Conservation (phyloP, 1,140 invertebrate species). For the Neuroterus valhalla region DNA sequence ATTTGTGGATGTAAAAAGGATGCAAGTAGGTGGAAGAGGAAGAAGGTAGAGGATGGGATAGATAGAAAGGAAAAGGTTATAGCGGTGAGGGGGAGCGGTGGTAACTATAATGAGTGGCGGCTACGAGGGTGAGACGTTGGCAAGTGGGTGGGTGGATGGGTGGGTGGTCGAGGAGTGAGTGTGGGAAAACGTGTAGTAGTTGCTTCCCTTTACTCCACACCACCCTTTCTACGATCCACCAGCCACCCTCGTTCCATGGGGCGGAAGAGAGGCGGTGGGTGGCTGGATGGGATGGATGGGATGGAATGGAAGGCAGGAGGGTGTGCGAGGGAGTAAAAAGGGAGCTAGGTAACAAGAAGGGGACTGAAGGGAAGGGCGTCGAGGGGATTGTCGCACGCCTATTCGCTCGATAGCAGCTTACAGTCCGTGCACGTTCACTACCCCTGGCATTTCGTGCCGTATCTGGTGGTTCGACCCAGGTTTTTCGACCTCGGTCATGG, state of each 20-base stretch:
- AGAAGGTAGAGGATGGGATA: constrained; percentile 40
- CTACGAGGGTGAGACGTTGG: constrained; percentile 55
- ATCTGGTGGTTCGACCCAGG: constrained; percentile 48
- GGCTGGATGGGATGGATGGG: constrained; percentile 38
- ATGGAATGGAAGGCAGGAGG: constrained; percentile 28
- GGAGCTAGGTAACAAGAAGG: constrained; percentile 57
- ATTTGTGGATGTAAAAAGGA: constrained; percentile 46
- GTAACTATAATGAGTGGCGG: constrained; percentile 70
- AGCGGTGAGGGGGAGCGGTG: constrained; percentile 51
- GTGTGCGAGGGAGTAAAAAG: constrained; percentile 56
- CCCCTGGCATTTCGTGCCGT: constrained; percentile 61
- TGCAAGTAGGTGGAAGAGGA: constrained; percentile 38
- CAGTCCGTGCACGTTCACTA: constrained; percentile 68
- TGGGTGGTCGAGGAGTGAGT: constrained; percentile 54
- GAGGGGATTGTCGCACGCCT: constrained; percentile 68
- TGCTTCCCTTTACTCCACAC: constrained; percentile 42
- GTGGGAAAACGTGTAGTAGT: constrained; percentile 61
- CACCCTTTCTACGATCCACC: constrained; percentile 47
- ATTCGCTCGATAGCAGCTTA: constrained; percentile 74
- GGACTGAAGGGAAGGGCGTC: constrained; percentile 52
- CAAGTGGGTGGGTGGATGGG: constrained; percentile 38
- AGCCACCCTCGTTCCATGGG: constrained; percentile 34
- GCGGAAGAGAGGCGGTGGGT: constrained; percentile 28
- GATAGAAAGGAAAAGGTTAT: constrained; percentile 54
- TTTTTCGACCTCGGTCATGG: constrained; percentile 57